Percentiles rank a stretch among this genome's conserved stretches.
Conservation (phyloP, 2,797 vertebrate genomes). For the Microchirus variegatus region DNA sequence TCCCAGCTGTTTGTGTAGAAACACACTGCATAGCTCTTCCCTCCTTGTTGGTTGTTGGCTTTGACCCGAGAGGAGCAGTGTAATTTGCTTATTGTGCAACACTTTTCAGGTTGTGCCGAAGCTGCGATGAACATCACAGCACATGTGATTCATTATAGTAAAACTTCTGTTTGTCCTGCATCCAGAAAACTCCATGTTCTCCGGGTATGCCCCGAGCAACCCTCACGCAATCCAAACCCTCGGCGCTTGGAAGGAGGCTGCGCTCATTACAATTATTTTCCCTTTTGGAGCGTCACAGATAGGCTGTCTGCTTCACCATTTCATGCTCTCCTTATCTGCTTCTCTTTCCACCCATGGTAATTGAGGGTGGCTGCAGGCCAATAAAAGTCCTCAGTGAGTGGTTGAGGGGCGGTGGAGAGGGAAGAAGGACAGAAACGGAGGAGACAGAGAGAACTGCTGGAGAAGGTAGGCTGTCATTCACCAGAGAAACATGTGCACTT, state of each 20-base stretch:
- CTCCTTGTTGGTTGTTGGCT: conserved; percentile 52
- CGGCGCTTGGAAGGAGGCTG: conserved; percentile 63
- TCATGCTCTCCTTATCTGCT: conserved; percentile 80
- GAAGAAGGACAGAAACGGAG: conserved; percentile 67
- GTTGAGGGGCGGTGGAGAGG: conserved; percentile 35
- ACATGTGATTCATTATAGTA: conserved; percentile 18
- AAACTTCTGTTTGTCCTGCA: conserved; percentile 42
- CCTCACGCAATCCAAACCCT: conserved; percentile 56
- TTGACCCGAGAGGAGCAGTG: neutral
- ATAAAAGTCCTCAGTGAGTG: conserved; percentile 61
- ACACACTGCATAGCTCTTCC: conserved; percentile 42
- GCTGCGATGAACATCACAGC: conserved; percentile 1
- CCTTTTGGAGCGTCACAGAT: conserved; percentile 69
- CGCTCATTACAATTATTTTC: conserved; percentile 77
- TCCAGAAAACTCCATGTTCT: conserved; percentile 69
- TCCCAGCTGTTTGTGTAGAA: conserved; percentile 60
- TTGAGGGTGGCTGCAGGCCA: conserved; percentile 78
- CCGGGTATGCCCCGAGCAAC: conserved; percentile 61
- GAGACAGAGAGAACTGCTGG: conserved; percentile 65
- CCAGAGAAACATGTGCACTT: conserved; percentile 79
- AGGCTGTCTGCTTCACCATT: conserved; percentile 68
- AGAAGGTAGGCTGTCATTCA: conserved; percentile 83
- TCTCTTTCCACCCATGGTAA: conserved; percentile 81
- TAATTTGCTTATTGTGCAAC: neutral
- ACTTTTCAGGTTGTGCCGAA: neutral